Percentiles rank a stretch among this genome's conserved stretches.
Evolutionary conservation across 2,888 invertebrate genomes (phyloP).

Genomic region (Euphydryas editha): DNA sequence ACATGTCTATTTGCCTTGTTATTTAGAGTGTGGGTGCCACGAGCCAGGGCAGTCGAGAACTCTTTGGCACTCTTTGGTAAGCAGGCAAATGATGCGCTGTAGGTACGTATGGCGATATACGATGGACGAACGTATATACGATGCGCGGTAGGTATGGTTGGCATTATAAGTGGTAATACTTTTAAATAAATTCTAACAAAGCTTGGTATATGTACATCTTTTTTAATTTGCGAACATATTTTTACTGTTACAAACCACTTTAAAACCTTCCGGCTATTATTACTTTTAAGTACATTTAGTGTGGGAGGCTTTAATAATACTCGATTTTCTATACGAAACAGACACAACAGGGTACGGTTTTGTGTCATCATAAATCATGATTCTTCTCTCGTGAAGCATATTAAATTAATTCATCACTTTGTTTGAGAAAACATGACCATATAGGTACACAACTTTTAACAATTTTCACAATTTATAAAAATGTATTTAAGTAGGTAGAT

Average conservation of each 20-base stretch:
- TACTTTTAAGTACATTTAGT: slow-evolving; percentile 20
- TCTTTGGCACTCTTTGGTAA: slow-evolving; percentile 66
- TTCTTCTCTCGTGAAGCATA: slow-evolving; percentile 30
- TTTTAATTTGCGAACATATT: background rate
- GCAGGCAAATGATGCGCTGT: slow-evolving; percentile 50
- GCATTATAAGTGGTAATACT: slow-evolving; percentile 19
- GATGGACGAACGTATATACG: no score
- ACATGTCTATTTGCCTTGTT: slow-evolving; percentile 79
- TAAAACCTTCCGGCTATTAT: background rate
- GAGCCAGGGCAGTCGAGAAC: slow-evolving; percentile 65
- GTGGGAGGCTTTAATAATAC: slow-evolving; percentile 19
- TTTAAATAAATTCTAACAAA: slow-evolving; percentile 12
- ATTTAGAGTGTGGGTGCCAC: slow-evolving; percentile 81
- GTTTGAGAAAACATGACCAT: background rate
- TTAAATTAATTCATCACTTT: background rate
- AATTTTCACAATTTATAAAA: background rate
- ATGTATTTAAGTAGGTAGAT: no score
- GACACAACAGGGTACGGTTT: slow-evolving; percentile 43
- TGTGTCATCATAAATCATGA: slow-evolving; percentile 54
- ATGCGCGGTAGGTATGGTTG: no score
- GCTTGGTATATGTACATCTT: slow-evolving; percentile 10
- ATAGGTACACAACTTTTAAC: background rate
- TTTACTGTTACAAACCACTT: background rate
- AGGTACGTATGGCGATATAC: no score
- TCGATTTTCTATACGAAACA: slow-evolving; percentile 46